Conservation (phyloP, 2,888 invertebrate species). For the Mechanitis mazaeus region DNA sequence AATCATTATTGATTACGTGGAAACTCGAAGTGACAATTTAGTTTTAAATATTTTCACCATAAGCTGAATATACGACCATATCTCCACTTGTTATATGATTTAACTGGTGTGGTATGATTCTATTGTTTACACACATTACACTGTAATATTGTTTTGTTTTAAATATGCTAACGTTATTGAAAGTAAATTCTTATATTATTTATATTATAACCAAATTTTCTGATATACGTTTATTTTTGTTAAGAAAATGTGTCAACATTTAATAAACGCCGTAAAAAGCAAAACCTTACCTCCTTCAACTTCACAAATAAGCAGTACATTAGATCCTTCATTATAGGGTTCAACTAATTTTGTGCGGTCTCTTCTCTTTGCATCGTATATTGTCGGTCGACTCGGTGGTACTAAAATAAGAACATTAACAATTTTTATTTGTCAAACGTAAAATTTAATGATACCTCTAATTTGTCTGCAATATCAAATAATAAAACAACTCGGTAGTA, state of each 20-base stretch:
- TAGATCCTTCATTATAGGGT: conserved; percentile 90
- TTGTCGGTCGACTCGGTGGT: conserved; percentile 87
- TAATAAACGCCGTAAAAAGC: too few species aligned
- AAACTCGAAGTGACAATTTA: conserved; percentile 24
- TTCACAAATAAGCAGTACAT: conserved; percentile 88
- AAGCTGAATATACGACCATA: conserved; percentile 7
- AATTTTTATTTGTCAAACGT: conserved; percentile 5
- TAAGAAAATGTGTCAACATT: too few species aligned
- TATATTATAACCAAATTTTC: too few species aligned
- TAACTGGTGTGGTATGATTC: conserved; percentile 3
- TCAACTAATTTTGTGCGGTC: conserved; percentile 86
- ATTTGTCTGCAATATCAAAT: conserved; percentile 7
- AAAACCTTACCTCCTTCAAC: conserved; percentile 83
- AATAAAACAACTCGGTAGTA: conserved; percentile 6
- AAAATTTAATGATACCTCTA: not conserved
- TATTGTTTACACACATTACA: not conserved
- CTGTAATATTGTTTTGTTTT: conserved; percentile 1
- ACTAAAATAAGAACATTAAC: conserved; percentile 74
- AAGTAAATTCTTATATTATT: too few species aligned
- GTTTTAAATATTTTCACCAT: conserved; percentile 20
- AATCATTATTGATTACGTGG: conserved; percentile 28
- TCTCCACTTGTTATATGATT: too few species aligned
- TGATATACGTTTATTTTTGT: too few species aligned
- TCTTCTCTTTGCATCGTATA: conserved; percentile 86
- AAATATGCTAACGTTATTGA: too few species aligned